phyloP scores from a whole-genome alignment of 2,888 invertebrate genomes.

The Aleiodes alternator region DNA sequence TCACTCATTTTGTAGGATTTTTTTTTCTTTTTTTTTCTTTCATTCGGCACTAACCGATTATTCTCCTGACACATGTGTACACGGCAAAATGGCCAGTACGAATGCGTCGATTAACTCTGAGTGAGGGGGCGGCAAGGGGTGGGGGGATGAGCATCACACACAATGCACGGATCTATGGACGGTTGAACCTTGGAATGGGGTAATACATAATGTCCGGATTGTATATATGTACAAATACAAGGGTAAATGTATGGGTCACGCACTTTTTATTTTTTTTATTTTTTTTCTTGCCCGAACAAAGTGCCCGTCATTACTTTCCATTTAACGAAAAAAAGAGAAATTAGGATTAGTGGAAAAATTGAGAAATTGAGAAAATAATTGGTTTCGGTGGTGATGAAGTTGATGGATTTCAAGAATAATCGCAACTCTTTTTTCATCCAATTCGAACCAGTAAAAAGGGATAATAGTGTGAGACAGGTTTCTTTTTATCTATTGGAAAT shows the following conservation, averaged over 20 bases:
- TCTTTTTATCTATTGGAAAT: no score
- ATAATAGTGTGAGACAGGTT: no score
- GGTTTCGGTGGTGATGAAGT: background rate
- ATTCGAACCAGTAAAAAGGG: no score
- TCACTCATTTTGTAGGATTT: no score
- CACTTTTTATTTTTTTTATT: constrained; percentile 2
- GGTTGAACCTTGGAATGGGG: constrained; percentile 63
- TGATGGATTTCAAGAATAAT: no score
- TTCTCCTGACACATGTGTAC: no score
- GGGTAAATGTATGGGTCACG: constrained; percentile 13
- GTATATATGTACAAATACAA: background rate
- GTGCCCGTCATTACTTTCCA: constrained; percentile 23
- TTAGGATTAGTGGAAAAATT: constrained; percentile 2
- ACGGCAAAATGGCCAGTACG: background rate
- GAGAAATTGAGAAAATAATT: constrained; percentile 7
- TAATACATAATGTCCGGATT: constrained; percentile 53
- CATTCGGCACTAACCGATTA: no score
- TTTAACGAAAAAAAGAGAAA: constrained; percentile 3
- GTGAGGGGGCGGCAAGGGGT: background rate
- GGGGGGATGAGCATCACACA: constrained; percentile 56
- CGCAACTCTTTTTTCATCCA: no score
- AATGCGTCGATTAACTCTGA: constrained; percentile 20
- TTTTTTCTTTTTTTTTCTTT: no score
- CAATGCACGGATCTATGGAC: constrained; percentile 68
- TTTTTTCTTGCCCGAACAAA: constrained; percentile 17